Base-by-base conservation (phyloP, 2,888 invertebrate species). In the Agrotis puta region DNA sequence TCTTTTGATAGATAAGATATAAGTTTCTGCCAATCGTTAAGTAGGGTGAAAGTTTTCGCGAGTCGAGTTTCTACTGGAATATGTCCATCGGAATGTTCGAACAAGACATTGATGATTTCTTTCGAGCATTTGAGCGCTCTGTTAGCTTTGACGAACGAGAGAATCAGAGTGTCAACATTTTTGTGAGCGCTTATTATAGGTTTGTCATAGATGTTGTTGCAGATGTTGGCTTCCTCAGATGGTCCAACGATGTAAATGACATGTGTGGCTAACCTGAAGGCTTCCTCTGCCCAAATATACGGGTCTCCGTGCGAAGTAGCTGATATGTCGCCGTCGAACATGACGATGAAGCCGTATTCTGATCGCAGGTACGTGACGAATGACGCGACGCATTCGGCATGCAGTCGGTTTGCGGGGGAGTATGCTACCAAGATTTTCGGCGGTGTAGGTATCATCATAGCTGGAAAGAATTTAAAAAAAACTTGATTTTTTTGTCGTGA, bases 11-110 rank as follows among this genome's bases (percentile, higher is more conserved):
- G 71, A 85, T 92, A 90, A 14, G 94, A 90, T 72, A 95, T 93
- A 3, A 96, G 83, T 57, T 94, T 94, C 77, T 95, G 92, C 94
- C 94, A 95, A 72, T 96, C 95, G 54, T 91, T 93, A 1, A 95
- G 82, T 0, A 96, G 75, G 79, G 90, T 89, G 79, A 93, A 95
- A 0, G 85, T 72, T 62, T 90, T 91, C 6, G 90, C 91, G 7
- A 91, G 88, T 16, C 88, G 88, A 0, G 94, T 94, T 68, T 95
- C 95, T 0, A 92, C 71, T 0, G 95, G 95, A 3, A 95, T 73
- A 2, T 82, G 80, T 0, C 91, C 94, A 66, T 91, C 91, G 0
- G 95, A 95, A 75, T 95, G 92, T 67, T 95, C 94, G 58, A 95
- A 95, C 77, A 92, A 90, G 0, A 96, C 91, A 53, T 95, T 95